Evolutionary conservation across 2,888 invertebrate genomes (phyloP), one percentile per base, ranked within the genome.

Genomic region (Drosophila mercatorum): DNA sequence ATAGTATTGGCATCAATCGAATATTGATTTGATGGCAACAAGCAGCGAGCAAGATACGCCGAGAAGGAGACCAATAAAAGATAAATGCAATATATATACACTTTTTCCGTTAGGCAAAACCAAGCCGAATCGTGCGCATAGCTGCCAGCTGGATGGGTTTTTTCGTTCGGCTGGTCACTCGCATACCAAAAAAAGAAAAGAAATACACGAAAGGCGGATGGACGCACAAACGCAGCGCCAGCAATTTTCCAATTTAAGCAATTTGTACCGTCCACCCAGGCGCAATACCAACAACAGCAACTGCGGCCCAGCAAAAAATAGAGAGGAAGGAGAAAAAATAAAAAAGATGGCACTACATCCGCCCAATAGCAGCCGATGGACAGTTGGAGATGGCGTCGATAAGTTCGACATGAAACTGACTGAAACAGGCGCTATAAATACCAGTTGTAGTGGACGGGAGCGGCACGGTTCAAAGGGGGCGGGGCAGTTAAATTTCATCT

Each of bases 1-100:
- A 90, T 90, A 78, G 89, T 77, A 83, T 82, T 81, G 80, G 87
- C 85, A 89, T 89, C 90, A 90, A 85, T 89, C 89, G 87, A 82
- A 88, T 89, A 85, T 87, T 87, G 84, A 89, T 89, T 87, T 85
- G 90, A 78, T 79, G 79, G 81, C 75, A 75, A 64, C 63, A 73
- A 72, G 63, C 66, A 68, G 26, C 49, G 55, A 68, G 63, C 2
- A 26, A 53, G 53, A 53, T 40, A 53, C 40, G 53, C 40, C 53
- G 53, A 69, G 28, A 59, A 44, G 63, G 70, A 68, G 72, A 68
- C 70, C 83, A 86, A 85, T 88, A 89, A 85, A 85, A 89, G 87
- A 89, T 86, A 81, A 87, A 87, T 89, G 86, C 87, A 87, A 71
- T 79, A 77, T 72, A 86, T 70, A 62, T 68, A 56, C 41, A 41